Percentiles rank a stretch among this genome's conserved stretches.
These are phyloP conservation scores for Mus caroli DNA, from an alignment of 2,797 vertebrate genomes.

Conservation along the genomic window DNA sequence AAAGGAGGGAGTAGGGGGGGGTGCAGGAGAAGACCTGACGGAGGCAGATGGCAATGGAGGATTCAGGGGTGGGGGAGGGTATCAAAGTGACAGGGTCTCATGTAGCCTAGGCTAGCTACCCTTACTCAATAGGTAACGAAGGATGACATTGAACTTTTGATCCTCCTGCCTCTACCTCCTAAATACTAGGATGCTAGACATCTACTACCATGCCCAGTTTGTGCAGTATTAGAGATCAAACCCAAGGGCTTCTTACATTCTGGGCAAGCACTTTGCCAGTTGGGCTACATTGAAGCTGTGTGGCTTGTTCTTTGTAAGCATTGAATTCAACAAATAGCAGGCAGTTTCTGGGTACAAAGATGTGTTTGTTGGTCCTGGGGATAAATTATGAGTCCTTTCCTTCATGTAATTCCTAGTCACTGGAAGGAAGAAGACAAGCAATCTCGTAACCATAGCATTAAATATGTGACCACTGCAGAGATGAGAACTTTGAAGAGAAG, in stretches of 20 bases:
- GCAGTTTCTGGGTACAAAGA: not conserved
- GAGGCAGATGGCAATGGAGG: not conserved
- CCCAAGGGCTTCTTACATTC: not conserved
- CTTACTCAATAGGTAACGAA: not conserved
- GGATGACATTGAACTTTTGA: not conserved
- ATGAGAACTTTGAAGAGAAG: not conserved
- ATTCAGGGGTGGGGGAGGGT: not conserved
- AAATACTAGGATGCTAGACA: not conserved
- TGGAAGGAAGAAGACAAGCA: slow-evolving; percentile 9
- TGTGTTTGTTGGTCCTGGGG: not conserved
- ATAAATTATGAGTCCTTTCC: not conserved
- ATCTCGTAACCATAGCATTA: not conserved
- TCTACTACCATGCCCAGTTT: not conserved
- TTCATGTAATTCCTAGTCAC: not conserved
- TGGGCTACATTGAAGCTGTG: not conserved
- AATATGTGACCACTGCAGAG: not conserved
- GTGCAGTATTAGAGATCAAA: not conserved
- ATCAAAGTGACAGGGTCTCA: not conserved
- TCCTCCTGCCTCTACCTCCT: not conserved
- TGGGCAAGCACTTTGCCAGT: not conserved
- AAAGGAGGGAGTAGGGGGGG: not conserved
- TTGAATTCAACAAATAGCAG: slow-evolving; percentile 21
- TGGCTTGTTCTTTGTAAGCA: slow-evolving; percentile 20
- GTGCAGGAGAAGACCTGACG: not conserved
- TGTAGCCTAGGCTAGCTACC: not conserved